These are phyloP conservation scores for Apis laboriosa DNA, from an alignment of 1,140 invertebrate species.

Conservation along the genomic window DNA sequence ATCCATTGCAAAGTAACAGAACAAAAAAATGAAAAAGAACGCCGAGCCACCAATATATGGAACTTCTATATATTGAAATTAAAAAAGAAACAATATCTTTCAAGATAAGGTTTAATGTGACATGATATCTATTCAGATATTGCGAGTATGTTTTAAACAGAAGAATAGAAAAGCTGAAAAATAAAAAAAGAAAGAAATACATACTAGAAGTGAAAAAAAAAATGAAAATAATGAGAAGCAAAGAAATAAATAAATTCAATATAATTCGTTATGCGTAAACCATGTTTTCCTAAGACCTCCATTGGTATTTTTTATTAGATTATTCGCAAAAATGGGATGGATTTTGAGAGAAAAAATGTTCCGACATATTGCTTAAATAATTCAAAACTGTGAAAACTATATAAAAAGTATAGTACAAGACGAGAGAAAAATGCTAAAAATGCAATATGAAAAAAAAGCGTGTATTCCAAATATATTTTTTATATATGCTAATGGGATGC, in stretches of 20 bases:
- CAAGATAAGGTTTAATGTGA: neutral
- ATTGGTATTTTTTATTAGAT: conserved; percentile 70
- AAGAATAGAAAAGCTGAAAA: neutral
- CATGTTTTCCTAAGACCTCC: conserved; percentile 67
- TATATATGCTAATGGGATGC: conserved; percentile 78
- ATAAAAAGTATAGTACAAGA: conserved; percentile 74
- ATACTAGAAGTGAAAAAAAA: neutral
- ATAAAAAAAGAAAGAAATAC: neutral
- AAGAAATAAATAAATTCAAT: conserved; percentile 45
- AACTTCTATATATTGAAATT: conserved; percentile 18
- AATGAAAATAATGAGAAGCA: conserved; percentile 1
- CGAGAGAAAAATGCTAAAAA: conserved; percentile 70
- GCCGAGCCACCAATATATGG: conserved; percentile 16
- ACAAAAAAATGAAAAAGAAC: neutral
- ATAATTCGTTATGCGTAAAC: conserved; percentile 58
- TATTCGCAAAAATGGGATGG: conserved; percentile 48
- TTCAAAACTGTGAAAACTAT: conserved; percentile 62
- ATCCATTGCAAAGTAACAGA: neutral
- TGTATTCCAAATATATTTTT: conserved; percentile 79
- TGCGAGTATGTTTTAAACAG: conserved; percentile 9
- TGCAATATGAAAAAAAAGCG: conserved; percentile 76
- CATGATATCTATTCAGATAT: conserved; percentile 5
- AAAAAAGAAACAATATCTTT: conserved; percentile 8
- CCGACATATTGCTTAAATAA: conserved; percentile 46
- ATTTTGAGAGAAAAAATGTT: conserved; percentile 50